Evolutionary conservation across 2,888 invertebrate species (phyloP), one percentile per base, ranked within the genome.

Genomic region (Cryptus viduatorius): DNA sequence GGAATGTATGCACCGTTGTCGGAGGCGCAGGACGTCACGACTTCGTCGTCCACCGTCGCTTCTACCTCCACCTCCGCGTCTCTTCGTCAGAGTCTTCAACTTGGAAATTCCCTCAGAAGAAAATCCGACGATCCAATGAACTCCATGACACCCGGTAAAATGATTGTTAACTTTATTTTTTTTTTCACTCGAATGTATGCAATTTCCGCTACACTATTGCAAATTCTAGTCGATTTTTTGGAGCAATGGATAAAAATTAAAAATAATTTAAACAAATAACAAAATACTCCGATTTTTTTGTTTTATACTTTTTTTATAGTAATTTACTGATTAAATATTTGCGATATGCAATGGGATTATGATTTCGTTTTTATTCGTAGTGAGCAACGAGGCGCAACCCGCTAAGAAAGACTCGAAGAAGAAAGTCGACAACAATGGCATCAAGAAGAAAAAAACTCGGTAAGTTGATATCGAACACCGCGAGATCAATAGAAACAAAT

Each of bases 401-500:
- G 91, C 92, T 10, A 95, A 95, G 90, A 96, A 95, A 86, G 97
- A 97, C 91, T 96, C 96, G 78, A 96, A 96, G 93, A 97, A 98
- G 94, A 97, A 97, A 93, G 95, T 95, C 89, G 97, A 97, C 92
- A 97, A 97, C 90, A 97, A 97, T 92, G 97, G 97, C 68, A 97
- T 97, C 50, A 98, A 98, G 94, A 98, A 98, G 94, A 98, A 98
- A 94, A 98, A 98, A 94, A 98, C 98, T 77, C 97, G 98, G 98
- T 98, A 93, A 92, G 94, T 91, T 69, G 29, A 5, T 16, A n/a
- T 14, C 37, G 37, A n/a, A 31, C 8, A 31, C 16, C 12, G 24
- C 24, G 24, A 24, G 24, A 14, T 3, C 4, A 10, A 44, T 42
- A 64, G 4, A 48, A 44, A 14, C 19, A 8, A 53, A 4, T 37